Conservation (phyloP, 2,888 invertebrate species). For the Helleia helle region DNA sequence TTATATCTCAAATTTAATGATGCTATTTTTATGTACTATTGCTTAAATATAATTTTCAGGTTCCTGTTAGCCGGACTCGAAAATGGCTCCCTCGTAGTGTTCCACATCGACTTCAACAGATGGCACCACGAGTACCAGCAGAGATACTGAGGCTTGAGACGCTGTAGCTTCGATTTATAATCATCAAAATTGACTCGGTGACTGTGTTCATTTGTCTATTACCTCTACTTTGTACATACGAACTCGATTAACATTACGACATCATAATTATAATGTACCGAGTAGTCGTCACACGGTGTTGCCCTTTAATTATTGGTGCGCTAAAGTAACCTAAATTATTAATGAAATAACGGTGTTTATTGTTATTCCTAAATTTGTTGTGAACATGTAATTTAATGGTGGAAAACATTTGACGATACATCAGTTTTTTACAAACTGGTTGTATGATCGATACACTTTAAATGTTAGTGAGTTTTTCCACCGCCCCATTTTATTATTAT, state of each 20-base stretch:
- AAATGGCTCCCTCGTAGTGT: constrained; percentile 97
- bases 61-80: constrained; percentile 97
- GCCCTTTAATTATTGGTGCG: constrained; percentile 3
- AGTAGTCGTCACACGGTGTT: neutral
- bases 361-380: constrained; percentile 9
- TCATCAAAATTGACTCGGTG: neutral
- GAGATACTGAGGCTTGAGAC: constrained; percentile 79
- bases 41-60: constrained; percentile 69
- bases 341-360: neutral
- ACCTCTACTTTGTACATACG: neutral
- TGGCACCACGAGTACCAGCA: constrained; percentile 98
- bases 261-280: neutral
- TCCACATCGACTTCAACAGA: constrained; percentile 99
- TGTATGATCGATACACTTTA: too few relatives aligned
- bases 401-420: neutral
- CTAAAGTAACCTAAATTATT: neutral
- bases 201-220: neutral
- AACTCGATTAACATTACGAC: too few relatives aligned
- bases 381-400: constrained; percentile 7
- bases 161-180: constrained; percentile 17
- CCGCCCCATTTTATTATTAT: neutral
- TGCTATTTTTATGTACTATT: too few relatives aligned
- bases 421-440: neutral
- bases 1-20: too few relatives aligned
- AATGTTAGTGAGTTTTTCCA: neutral